Conservation (phyloP, 1,140 invertebrate species). For the Choristoneura fumiferana region DNA sequence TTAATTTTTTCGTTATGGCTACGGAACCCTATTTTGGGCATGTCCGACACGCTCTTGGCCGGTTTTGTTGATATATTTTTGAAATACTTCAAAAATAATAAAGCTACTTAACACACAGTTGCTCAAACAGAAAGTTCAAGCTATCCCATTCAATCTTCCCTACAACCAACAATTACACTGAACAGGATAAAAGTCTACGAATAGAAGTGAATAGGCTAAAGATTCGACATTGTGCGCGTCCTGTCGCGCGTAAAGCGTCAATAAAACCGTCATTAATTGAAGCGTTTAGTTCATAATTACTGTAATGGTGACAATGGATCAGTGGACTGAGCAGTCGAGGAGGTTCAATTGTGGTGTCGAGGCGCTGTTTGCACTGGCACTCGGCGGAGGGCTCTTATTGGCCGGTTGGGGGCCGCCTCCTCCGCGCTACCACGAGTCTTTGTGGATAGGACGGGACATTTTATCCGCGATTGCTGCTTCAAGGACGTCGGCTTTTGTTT, state of each 20-base stretch:
- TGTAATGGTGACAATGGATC: slow-evolving; percentile 60
- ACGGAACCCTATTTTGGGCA: no score
- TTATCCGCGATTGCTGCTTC: no score
- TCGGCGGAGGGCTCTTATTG: slow-evolving; percentile 55
- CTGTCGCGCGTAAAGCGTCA: slow-evolving; percentile 47
- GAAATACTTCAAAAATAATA: no score
- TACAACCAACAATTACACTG: background rate
- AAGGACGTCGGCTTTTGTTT: slow-evolving; percentile 20
- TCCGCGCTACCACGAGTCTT: slow-evolving; percentile 29
- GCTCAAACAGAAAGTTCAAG: no score
- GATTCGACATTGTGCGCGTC: slow-evolving; percentile 21
- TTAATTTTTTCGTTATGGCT: no score
- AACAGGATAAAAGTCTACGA: slow-evolving; percentile 7
- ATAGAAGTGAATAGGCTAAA: background rate
- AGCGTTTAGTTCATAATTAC: slow-evolving; percentile 63
- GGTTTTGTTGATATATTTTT: no score
- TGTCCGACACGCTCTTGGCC: no score
- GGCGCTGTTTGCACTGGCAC: slow-evolving; percentile 55
- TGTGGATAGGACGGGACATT: slow-evolving; percentile 33
- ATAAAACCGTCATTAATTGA: slow-evolving; percentile 62
- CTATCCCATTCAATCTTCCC: slow-evolving; percentile 2
- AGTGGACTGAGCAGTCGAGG: slow-evolving; percentile 38
- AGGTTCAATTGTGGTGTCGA: slow-evolving; percentile 70
- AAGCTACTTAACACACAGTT: no score
- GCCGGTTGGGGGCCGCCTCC: slow-evolving; percentile 38